phyloP scores from a whole-genome alignment of 2,113 vertebrate genomes.

The Heptranchias perlo region DNA sequence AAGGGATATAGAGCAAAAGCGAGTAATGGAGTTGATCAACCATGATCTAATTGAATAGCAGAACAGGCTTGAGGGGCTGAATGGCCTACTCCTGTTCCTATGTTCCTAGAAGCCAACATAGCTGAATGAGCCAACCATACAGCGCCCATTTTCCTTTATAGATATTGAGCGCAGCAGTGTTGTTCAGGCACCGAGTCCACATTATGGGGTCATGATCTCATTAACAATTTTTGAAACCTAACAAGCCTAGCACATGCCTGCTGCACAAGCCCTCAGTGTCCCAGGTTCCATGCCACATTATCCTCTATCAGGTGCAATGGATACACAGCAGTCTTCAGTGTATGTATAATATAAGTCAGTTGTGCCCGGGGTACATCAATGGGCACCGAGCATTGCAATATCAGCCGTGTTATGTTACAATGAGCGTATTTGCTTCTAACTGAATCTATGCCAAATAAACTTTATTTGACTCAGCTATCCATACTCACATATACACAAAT shows the following conservation, averaged over 20 bases:
- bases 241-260: background rate
- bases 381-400: background rate
- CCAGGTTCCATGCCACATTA: background rate
- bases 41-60: background rate
- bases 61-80: background rate
- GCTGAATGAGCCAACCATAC: background rate
- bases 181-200: background rate
- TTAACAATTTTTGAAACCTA: background rate
- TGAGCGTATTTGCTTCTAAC: background rate
- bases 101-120: background rate
- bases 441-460: background rate
- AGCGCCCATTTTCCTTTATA: background rate
- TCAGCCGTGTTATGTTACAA: background rate
- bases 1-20: no score
- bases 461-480: background rate
- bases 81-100: background rate
- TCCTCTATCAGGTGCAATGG: background rate
- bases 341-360: background rate
- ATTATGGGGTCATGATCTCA: background rate
- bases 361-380: background rate
- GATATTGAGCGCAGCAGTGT: background rate
- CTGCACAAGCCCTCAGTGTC: background rate
- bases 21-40: no score
- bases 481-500: background rate
- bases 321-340: background rate